Evolutionary conservation across 2,797 vertebrate genomes (phyloP).

Genomic region (Uromys caudimaculatus): DNA sequence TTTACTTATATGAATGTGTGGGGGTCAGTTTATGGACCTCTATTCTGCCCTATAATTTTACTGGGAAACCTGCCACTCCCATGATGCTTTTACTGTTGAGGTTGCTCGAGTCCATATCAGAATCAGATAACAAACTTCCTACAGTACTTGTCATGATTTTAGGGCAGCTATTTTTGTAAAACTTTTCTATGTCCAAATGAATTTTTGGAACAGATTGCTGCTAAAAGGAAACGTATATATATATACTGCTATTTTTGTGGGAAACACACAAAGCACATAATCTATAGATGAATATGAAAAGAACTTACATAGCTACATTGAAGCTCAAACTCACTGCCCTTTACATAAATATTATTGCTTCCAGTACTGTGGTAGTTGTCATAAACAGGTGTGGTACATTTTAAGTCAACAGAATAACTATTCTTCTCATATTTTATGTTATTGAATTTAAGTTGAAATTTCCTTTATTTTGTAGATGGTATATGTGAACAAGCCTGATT

Average conservation of each 20-base stretch:
- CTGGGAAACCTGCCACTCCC: fast-evolving
- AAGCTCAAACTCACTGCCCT: background rate
- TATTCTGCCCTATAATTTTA: background rate
- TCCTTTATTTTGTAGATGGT: background rate
- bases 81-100: background rate
- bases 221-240: background rate
- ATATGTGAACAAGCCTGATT: background rate
- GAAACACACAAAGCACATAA: background rate
- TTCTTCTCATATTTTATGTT: background rate
- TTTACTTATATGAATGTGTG: background rate
- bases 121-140: background rate
- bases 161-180: background rate
- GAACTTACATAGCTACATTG: background rate
- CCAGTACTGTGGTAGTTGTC: background rate
- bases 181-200: background rate
- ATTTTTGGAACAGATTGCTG: background rate
- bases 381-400: background rate
- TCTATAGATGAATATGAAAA: background rate
- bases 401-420: background rate
- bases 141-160: background rate
- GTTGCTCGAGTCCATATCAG: background rate
- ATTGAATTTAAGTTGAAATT: background rate
- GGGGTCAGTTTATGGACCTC: background rate
- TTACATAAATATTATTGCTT: background rate
- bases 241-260: background rate